Evolutionary conservation across 2,888 invertebrate genomes (phyloP).

Genomic region (Hermaeophaga mercurialis): DNA sequence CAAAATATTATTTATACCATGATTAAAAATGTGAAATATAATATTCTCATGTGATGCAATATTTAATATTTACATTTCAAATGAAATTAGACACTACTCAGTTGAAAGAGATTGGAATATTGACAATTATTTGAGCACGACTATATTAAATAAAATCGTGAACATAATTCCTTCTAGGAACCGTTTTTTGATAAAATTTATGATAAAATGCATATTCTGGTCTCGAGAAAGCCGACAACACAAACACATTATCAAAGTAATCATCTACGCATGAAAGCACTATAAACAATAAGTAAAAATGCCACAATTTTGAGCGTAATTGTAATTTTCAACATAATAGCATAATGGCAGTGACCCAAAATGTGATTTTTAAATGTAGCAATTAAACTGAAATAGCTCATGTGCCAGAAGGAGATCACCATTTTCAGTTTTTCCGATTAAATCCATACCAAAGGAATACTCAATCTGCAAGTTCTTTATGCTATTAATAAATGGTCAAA

Average conservation of each 20-base stretch:
- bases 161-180: conserved; percentile 14
- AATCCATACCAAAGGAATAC: no score
- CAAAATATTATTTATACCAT: no score
- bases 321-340: conserved; percentile 18
- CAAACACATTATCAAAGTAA: conserved; percentile 22
- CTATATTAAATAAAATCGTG: no score
- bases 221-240: conserved; percentile 11
- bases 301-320: conserved; percentile 14
- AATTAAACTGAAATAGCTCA: not conserved
- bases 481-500: no score
- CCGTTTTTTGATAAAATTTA: conserved; percentile 12
- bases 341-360: conserved; percentile 15
- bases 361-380: conserved; percentile 8
- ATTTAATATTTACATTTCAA: no score
- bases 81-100: no score
- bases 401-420: conserved; percentile 1
- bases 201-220: conserved; percentile 8
- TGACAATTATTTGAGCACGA: no score
- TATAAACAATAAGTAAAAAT: conserved; percentile 22
- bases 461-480: no score
- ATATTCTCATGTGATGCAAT: no score
- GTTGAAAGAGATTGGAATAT: no score
- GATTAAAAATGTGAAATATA: no score
- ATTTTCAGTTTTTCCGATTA: no score
- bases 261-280: conserved; percentile 10